phyloP scores from a whole-genome alignment of 2,888 invertebrate species.

The Nebria salina region DNA sequence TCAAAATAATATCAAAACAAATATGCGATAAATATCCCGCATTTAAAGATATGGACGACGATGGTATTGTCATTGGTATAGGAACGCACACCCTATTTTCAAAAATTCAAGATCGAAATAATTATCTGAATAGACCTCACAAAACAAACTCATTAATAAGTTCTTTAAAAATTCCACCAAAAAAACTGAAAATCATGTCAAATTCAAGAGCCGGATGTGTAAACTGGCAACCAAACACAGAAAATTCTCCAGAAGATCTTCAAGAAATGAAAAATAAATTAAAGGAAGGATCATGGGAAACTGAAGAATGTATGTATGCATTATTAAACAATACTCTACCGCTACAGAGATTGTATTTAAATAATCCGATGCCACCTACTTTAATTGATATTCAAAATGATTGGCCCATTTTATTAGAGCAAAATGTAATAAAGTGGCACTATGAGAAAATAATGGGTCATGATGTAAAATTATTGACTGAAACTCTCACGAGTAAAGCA shows the following conservation, averaged over 20 bases:
- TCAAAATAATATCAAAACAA: slow-evolving; percentile 11
- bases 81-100: slow-evolving; percentile 25
- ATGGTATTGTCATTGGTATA: slow-evolving; percentile 34
- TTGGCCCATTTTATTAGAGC: slow-evolving; percentile 20
- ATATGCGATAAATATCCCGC: slow-evolving; percentile 33
- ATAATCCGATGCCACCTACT: slow-evolving; percentile 17
- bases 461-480: not conserved
- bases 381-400: slow-evolving; percentile 12
- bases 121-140: slow-evolving; percentile 32
- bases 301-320: too few relatives aligned
- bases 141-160: slow-evolving; percentile 9
- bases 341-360: slow-evolving; percentile 15
- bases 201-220: too few relatives aligned
- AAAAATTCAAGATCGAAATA: slow-evolving; percentile 40
- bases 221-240: too few relatives aligned
- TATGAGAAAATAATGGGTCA: slow-evolving; percentile 22
- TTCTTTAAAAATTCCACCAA: slow-evolving; percentile 1
- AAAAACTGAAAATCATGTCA: not conserved
- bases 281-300: too few relatives aligned
- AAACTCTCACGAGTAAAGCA: too few relatives aligned
- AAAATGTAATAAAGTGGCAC: slow-evolving; percentile 17
- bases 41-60: slow-evolving; percentile 31
- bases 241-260: too few relatives aligned
- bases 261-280: too few relatives aligned
- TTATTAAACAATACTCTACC: not conserved